A percentile compares a stretch with the other conserved stretches of the same genome.
These are phyloP conservation scores for Murina feae DNA, from an alignment of 2,113 vertebrate species.

Conservation along the genomic window DNA sequence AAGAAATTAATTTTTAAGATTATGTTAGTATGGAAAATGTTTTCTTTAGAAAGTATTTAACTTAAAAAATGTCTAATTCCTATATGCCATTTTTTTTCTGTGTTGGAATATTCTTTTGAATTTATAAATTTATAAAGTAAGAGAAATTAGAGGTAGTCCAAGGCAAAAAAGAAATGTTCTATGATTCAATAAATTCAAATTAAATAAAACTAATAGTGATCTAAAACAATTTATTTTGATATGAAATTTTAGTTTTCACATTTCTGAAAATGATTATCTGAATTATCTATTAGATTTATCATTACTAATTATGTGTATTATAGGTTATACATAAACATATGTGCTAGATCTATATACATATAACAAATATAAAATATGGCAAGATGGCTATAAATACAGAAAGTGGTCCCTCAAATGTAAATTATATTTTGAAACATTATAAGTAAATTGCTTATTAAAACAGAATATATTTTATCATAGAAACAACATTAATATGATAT, in stretches of 20 bases:
- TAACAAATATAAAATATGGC: slow-evolving; percentile 9
- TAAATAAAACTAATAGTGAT: not conserved
- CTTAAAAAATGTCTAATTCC: slow-evolving; percentile 14
- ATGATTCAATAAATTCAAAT: not conserved
- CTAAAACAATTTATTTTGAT: not conserved
- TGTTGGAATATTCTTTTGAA: not conserved
- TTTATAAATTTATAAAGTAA: slow-evolving; percentile 30
- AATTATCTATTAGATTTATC: not conserved
- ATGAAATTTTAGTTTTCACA: not conserved
- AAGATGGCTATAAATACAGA: slow-evolving; percentile 25
- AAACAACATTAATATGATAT: not conserved
- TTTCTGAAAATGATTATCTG: not conserved
- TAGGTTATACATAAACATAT: not conserved
- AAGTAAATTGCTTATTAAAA: not conserved
- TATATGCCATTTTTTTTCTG: slow-evolving; percentile 8
- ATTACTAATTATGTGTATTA: not conserved
- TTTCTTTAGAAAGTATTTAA: slow-evolving; percentile 24
- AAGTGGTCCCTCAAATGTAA: not conserved
- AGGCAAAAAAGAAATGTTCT: slow-evolving; percentile 31
- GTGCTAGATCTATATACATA: not conserved
- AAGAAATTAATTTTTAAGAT: not conserved
- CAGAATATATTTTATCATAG: not conserved
- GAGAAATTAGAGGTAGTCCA: slow-evolving; percentile 37
- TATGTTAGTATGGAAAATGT: not conserved
- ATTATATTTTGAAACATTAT: slow-evolving; percentile 22